Evolutionary conservation across 2,797 vertebrate genomes (phyloP).

Genomic region (Sardinella longiceps): DNA sequence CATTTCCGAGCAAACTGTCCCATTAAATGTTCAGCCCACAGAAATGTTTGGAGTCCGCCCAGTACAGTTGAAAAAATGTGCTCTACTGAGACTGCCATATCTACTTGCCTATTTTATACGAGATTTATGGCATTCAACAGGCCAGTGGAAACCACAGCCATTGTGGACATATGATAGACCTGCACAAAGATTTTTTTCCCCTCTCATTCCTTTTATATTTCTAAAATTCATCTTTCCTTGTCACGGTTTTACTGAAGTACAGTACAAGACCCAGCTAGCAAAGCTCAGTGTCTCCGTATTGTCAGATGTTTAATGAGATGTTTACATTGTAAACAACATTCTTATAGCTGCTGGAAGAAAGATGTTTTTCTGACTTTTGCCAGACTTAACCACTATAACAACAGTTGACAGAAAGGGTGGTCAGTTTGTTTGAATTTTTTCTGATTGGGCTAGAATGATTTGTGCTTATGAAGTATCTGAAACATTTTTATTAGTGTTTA

Average conservation of each 20-base stretch:
- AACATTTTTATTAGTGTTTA: not conserved
- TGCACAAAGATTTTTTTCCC: not conserved
- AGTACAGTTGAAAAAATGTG: not conserved
- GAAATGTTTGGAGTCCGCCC: not conserved
- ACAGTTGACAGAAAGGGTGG: not conserved
- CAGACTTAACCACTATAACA: not conserved
- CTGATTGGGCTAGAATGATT: too few species aligned
- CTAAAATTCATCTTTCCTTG: not conserved
- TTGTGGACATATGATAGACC: not conserved
- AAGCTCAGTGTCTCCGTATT: not conserved
- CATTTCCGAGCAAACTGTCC: slow-evolving; percentile 3
- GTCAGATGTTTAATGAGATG: not conserved
- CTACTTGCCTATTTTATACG: not conserved
- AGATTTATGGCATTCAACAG: not conserved
- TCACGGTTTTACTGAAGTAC: not conserved
- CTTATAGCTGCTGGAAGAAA: not conserved
- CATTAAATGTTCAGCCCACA: not conserved
- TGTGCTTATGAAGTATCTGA: not conserved
- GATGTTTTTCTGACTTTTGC: not conserved
- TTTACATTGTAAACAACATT: not conserved
- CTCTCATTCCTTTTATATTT: not conserved
- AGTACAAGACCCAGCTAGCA: not conserved
- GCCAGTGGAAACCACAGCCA: not conserved
- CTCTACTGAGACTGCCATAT: not conserved
- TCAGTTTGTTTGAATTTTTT: not conserved